Evolutionary conservation across 2,888 invertebrate species (phyloP), one percentile per base, ranked within the genome.

Genomic region (Drosophila borborema): DNA sequence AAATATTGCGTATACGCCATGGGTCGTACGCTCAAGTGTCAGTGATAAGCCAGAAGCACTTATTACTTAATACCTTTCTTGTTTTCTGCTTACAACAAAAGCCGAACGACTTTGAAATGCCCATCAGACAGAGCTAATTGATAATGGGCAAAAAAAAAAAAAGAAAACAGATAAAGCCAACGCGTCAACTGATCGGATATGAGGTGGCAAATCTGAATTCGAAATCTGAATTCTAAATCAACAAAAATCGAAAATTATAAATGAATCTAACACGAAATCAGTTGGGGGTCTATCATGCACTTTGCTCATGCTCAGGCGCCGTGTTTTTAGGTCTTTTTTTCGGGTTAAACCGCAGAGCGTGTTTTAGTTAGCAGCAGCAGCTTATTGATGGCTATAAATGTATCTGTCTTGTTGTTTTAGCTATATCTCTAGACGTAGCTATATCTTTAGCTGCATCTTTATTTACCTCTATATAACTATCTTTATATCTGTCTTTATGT

Each of bases 51-150:
- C 36, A 14, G 18, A 43, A 28, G 23, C 9, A 67, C 74, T 66
- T 62, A 45, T 31, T 40, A 38, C 20, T 69, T 69, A 65, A 63
- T 55, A 41, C 41, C n/a, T 16, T 9, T 36, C n/a, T n/a, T 56
- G 59, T 54, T 62, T 62, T 64, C 23, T 23, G 23, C 9, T 46
- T 34, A 28, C 48, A n/a, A 23, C 18, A 7, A 66, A 75, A 75
- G 49, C 18, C 53, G 51, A n/a, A 65, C 55, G 79, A 80, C 79
- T 79, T 79, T 79, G 76, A 79, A 71, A 71, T 71, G 67, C 59
- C 76, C 65, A 70, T 73, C 67, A 64, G 70, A 40, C 63, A 45
- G 18, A 58, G 56, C 43, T 61, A 63, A 63, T 71, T 68, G 70
- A 78, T 77, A 71, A 70, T 69, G 59, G 10, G 2, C 34, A n/a